Conservation (phyloP, 2,113 vertebrate species). For the Campylomormyrus tamandua region DNA sequence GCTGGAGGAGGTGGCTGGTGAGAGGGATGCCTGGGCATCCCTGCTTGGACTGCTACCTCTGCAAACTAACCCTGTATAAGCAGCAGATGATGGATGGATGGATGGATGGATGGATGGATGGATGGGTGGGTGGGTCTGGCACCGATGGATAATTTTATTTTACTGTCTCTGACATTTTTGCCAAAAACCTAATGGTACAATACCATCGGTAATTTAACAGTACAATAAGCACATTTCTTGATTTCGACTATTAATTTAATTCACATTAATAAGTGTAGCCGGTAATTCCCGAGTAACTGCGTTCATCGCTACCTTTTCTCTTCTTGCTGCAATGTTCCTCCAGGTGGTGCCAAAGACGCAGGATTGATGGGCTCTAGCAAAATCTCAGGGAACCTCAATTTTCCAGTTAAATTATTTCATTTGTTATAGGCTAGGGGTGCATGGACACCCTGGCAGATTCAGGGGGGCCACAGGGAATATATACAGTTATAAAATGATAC, state of each 20-base stretch:
- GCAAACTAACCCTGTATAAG: not conserved
- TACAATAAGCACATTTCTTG: not conserved
- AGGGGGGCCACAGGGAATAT: not conserved
- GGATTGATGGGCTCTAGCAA: not conserved
- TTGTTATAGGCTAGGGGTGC: not conserved
- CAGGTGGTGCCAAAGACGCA: slow-evolving; percentile 39
- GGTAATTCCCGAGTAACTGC: not conserved
- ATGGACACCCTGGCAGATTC: not conserved
- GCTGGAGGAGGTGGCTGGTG: too few species aligned
- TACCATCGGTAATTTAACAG: not conserved
- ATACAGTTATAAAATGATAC: not conserved
- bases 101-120: not conserved
- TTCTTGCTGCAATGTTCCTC: slow-evolving; percentile 25
- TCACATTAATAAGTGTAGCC: not conserved
- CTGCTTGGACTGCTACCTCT: too few species aligned
- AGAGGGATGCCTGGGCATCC: not conserved
- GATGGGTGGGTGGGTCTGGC: not conserved
- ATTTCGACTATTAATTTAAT: not conserved
- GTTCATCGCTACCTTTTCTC: not conserved
- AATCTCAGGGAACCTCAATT: not conserved
- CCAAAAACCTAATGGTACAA: not conserved
- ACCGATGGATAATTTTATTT: not conserved
- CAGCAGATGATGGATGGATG: not conserved
- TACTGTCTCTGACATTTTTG: not conserved
- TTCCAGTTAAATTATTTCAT: not conserved